Conservation (phyloP, 2,888 invertebrate species). For the Abscondita cerata region DNA sequence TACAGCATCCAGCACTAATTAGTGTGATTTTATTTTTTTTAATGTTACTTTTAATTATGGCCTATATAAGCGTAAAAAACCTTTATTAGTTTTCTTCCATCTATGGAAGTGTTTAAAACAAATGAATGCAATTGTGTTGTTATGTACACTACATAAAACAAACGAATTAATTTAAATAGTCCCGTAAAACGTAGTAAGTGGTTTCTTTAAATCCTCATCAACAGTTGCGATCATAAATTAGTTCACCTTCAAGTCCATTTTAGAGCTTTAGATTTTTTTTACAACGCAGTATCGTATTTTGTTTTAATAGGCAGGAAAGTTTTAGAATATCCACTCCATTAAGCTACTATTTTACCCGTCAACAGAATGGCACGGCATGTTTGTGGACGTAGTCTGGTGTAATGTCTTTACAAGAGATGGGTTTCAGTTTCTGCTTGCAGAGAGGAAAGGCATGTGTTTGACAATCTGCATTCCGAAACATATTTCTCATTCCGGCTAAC, state of each 20-base stretch:
- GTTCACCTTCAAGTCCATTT: not conserved
- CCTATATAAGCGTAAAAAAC: too few species aligned
- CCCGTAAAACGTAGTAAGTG: not conserved
- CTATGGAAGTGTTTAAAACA: too few species aligned
- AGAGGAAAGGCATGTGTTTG: constrained; percentile 46
- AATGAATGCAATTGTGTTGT: too few species aligned
- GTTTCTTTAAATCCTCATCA: not conserved
- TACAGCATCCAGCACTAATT: too few species aligned
- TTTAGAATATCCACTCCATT: constrained; percentile 14
- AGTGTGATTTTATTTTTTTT: too few species aligned
- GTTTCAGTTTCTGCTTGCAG: constrained; percentile 36
- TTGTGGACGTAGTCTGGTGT: constrained; percentile 15
- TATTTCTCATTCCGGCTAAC: constrained; percentile 49
- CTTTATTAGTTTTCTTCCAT: too few species aligned
- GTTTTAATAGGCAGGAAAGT: constrained; percentile 5
- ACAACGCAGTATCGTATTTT: not conserved
- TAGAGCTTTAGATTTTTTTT: not conserved
- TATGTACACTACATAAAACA: not conserved
- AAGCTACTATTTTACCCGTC: constrained; percentile 19
- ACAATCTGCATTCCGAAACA: constrained; percentile 46
- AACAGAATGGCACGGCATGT: constrained; percentile 15
- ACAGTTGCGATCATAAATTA: constrained; percentile 1
- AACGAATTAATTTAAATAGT: constrained; percentile 1
- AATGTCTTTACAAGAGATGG: constrained; percentile 23
- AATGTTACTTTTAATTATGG: too few species aligned